These are phyloP conservation scores for Drosophila birchii DNA, from an alignment of 2,888 invertebrate species.

Conservation along the genomic window DNA sequence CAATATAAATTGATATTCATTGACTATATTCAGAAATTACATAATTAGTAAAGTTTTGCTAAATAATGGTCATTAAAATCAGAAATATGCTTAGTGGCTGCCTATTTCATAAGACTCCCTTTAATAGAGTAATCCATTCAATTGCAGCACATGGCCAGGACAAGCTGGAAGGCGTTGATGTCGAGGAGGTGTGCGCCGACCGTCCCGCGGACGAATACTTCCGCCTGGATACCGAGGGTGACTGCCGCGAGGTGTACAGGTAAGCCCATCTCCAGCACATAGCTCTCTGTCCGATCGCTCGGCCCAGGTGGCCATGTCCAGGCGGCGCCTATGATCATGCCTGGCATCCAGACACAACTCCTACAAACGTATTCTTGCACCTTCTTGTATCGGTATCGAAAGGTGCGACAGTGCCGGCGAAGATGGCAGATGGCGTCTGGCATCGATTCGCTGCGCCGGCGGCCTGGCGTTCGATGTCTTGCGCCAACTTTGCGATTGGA, in stretches of 20 bases:
- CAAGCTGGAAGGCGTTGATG: constrained; percentile 86
- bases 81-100: background rate
- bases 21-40: background rate
- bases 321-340: constrained; percentile 1
- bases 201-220: constrained; percentile 97
- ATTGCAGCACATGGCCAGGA: constrained; percentile 86
- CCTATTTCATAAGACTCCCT: background rate
- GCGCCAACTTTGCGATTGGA: constrained; percentile 98
- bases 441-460: constrained; percentile 94
- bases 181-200: constrained; percentile 94
- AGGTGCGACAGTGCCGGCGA: constrained; percentile 97
- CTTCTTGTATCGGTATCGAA: constrained; percentile 70
- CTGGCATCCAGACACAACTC: constrained; percentile 33
- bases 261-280: constrained; percentile 84
- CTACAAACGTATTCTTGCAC: constrained; percentile 43
- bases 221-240: constrained; percentile 92
- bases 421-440: constrained; percentile 93
- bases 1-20: background rate
- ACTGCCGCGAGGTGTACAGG: constrained; percentile 97
- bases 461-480: constrained; percentile 97
- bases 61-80: background rate
- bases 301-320: constrained; percentile 14
- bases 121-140: background rate
- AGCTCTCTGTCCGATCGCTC: constrained; percentile 35
- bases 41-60: background rate